phyloP scores from a whole-genome alignment of 2,797 vertebrate species.

The Pagetopsis macropterus region DNA sequence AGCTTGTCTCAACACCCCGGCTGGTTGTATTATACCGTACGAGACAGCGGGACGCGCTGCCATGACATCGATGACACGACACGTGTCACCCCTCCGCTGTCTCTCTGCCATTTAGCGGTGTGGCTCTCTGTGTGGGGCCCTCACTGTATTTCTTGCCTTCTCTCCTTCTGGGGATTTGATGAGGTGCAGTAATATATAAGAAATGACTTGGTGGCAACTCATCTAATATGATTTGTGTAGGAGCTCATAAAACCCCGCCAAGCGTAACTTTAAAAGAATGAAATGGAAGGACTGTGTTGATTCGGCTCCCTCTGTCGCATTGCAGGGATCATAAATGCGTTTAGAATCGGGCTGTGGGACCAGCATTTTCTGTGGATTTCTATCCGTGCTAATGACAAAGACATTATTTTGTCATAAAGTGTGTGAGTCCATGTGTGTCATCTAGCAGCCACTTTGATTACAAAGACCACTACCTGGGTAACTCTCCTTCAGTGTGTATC shows the following conservation, averaged over 20 bases:
- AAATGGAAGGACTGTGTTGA: conserved; percentile 65
- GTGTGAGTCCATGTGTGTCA: conserved; percentile 35
- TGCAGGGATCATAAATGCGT: conserved; percentile 74
- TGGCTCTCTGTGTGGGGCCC: conserved; percentile 40
- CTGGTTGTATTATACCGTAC: conserved; percentile 67
- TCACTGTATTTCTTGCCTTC: conserved; percentile 38
- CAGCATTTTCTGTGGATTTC: conserved; percentile 62
- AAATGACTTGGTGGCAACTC: conserved; percentile 77
- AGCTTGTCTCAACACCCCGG: conserved; percentile 53
- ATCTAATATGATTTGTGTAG: conserved; percentile 80
- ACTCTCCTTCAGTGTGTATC: conserved; percentile 40
- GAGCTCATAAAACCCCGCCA: conserved; percentile 75
- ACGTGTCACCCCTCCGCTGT: conserved; percentile 65
- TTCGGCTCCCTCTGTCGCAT: conserved; percentile 71
- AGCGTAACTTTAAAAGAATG: conserved; percentile 79
- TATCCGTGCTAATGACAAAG: conserved; percentile 60
- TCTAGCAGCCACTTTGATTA: conserved; percentile 18
- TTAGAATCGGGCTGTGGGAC: conserved; percentile 45
- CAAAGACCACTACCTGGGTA: conserved; percentile 35
- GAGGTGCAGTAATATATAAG: conserved; percentile 76
- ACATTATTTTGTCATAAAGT: conserved; percentile 52
- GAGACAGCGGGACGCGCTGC: conserved; percentile 62
- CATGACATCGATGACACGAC: conserved; percentile 73
- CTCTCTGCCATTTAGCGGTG: conserved; percentile 61
- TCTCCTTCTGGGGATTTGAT: conserved; percentile 60